Base-by-base conservation (phyloP, 2,888 invertebrate genomes). In the Cryptus armator region DNA sequence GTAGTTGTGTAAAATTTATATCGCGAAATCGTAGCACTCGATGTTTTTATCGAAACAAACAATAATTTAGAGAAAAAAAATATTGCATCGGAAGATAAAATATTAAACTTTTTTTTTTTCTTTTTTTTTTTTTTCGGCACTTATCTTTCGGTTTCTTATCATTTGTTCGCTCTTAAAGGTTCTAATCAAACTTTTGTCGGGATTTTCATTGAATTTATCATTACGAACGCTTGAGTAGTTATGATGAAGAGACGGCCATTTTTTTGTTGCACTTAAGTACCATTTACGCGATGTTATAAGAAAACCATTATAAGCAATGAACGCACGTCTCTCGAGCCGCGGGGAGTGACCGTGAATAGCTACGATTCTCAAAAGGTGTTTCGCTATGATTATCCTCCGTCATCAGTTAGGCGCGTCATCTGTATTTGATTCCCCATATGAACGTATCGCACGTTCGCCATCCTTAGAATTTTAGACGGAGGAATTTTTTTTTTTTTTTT, bases 391-490 rank as follows among this genome's bases (percentile, higher is more conserved):
- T 46, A n/a, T 19, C 43, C 5, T 37, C 64, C 66, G 71, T 53
- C 56, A 67, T 77, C 32, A 19, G 12, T 46, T 24, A 24, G 44
- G 44, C 24, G 53, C 77, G 71, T 77, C 32, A 71, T 71, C 44
- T 46, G 19, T 70, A 71, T 66, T 82, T 77, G 32, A 76, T 66
- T 66, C 19, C 51, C 19, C 68, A 37, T 32, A 37, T 32, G 64
- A 81, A n/a, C n/a, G n/a, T n/a, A n/a, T 46, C 67, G 59, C 71
- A 56, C 72, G 53, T 44, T 62, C 59, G 32, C 70, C 51, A 10
- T 46, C 46, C 32, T 44, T 14, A 12, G 64, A 56, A 66, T 76
- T 77, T 66, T 19, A 29, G 12, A 24, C 10, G 32, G 24, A 16
- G n/a, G 3, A 14, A 43, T 51, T 70, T 14, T 51, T 46, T 56